Percentiles rank a stretch among this genome's conserved stretches.
These are phyloP conservation scores for Dendropsophus ebraccatus DNA, from an alignment of 2,113 vertebrate species.

Conservation along the genomic window DNA sequence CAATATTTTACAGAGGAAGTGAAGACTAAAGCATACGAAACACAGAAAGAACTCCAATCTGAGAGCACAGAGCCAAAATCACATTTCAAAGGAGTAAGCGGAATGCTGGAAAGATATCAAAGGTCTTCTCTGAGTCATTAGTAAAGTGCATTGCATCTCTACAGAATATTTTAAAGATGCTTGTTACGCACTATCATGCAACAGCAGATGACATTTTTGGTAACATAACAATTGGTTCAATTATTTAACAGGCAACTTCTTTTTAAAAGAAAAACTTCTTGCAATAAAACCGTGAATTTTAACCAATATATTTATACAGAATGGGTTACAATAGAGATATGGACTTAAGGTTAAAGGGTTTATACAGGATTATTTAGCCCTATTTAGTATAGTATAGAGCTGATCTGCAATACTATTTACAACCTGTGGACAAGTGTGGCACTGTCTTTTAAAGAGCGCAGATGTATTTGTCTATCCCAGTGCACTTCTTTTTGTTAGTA, in stretches of 20 bases:
- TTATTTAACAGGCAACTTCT: constrained; percentile 58
- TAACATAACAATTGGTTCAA: constrained; percentile 72
- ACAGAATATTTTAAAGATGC: constrained; percentile 75
- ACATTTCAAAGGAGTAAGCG: constrained; percentile 74
- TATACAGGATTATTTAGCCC: too few relatives aligned
- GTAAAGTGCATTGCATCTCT: constrained; percentile 77
- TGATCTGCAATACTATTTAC: too few relatives aligned
- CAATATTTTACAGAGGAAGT: neutral
- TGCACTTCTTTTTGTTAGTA: too few relatives aligned
- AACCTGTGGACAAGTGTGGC: too few relatives aligned
- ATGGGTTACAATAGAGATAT: too few relatives aligned
- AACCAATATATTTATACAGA: too few relatives aligned
- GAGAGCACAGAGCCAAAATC: constrained; percentile 70
- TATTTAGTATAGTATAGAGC: too few relatives aligned
- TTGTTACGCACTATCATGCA: constrained; percentile 71
- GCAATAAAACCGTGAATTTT: too few relatives aligned
- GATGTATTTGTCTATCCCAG: too few relatives aligned
- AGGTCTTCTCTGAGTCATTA: constrained; percentile 77
- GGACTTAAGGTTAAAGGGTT: too few relatives aligned
- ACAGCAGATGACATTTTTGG: constrained; percentile 72
- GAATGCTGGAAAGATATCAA: constrained; percentile 79
- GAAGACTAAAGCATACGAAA: constrained; percentile 3
- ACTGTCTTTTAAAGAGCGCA: too few relatives aligned
- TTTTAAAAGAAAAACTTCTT: too few relatives aligned
- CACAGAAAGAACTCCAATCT: neutral